These are phyloP conservation scores for Drosophila ezoana DNA, from an alignment of 2,888 invertebrate species.

Conservation along the genomic window DNA sequence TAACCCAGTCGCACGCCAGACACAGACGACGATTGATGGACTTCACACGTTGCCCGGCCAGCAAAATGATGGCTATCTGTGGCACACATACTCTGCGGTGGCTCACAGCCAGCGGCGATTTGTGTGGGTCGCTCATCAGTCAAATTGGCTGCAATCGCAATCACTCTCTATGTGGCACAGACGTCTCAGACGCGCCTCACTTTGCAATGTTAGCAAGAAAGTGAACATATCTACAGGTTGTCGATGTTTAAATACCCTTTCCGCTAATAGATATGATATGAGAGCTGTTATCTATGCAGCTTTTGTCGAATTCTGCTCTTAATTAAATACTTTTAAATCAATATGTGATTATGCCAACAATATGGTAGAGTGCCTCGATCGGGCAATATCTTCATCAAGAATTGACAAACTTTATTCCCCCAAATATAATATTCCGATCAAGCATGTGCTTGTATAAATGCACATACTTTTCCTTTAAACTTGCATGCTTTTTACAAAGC, in stretches of 20 bases:
- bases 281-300: no score
- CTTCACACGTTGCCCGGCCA: constrained; percentile 75
- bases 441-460: no score
- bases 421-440: no score
- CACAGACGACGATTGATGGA: constrained; percentile 78
- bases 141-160: constrained; percentile 72
- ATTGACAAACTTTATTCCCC: no score
- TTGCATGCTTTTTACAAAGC: not conserved
- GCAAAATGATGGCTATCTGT: constrained; percentile 69
- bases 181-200: not conserved
- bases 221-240: not conserved
- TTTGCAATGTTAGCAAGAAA: constrained; percentile 9
- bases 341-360: no score
- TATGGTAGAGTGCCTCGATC: no score
- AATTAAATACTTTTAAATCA: no score
- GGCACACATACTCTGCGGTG: constrained; percentile 33
- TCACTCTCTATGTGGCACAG: constrained; percentile 38
- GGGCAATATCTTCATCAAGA: no score
- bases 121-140: constrained; percentile 79
- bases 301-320: no score
- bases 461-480: no score
- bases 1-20: constrained; percentile 70
- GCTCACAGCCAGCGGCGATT: constrained; percentile 50
- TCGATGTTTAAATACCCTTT: constrained; percentile 1
- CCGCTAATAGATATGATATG: not conserved